Evolutionary conservation across 1,140 invertebrate species (phyloP).

Genomic region (Plectrocnemia conspersa): DNA sequence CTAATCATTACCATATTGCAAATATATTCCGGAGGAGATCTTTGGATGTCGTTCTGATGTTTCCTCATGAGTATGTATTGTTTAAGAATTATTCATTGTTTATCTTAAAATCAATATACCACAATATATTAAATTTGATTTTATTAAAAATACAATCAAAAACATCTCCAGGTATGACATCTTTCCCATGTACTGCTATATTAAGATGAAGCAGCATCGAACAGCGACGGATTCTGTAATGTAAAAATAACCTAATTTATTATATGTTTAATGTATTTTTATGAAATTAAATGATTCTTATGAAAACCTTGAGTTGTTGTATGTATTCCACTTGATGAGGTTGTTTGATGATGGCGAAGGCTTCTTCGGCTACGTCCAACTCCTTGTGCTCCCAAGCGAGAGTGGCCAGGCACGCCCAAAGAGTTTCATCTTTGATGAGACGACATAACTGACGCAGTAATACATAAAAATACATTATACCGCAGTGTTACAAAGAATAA

Average conservation of each 20-base stretch:
- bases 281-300: neutral
- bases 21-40: too few species aligned
- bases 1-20: too few species aligned
- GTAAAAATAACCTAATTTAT: conserved; percentile 6
- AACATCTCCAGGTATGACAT: too few species aligned
- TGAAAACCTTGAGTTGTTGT: conserved; percentile 68
- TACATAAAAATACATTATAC: conserved; percentile 7
- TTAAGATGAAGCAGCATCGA: too few species aligned
- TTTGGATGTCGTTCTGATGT: too few species aligned
- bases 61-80: too few species aligned
- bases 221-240: neutral
- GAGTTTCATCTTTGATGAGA: conserved; percentile 64
- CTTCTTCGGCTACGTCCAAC: conserved; percentile 82
- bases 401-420: conserved; percentile 89
- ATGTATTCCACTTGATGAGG: conserved; percentile 90
- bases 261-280: neutral
- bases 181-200: too few species aligned
- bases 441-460: conserved; percentile 42
- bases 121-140: too few species aligned
- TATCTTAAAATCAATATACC: too few species aligned
- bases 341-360: conserved; percentile 87
- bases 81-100: too few species aligned
- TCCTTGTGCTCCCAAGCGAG: conserved; percentile 70
- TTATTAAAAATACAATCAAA: too few species aligned
- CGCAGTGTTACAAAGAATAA: neutral